Evolutionary conservation across 2,888 invertebrate genomes (phyloP), one percentile per base, ranked within the genome.

Genomic region (Parnassius apollo): DNA sequence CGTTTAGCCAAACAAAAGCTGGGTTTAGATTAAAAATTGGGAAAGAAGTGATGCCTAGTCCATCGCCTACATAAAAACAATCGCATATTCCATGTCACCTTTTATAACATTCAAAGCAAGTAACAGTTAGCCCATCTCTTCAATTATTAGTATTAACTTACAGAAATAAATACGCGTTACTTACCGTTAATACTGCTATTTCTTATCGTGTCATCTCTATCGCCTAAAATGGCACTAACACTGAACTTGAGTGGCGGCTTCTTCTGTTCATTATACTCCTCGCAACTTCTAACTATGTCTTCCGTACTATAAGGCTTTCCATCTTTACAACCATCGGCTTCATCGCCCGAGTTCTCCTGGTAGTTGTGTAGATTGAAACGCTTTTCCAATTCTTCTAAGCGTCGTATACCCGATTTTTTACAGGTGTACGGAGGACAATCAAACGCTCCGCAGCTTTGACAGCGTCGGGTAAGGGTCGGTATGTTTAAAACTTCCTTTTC

Each of bases 221-320:
- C 94, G 1, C 97, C 97, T 75, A 98, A 92, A 73, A 98, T 98
- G 54, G 97, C 97, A 92, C 96, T 97, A 68, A 98, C 97, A 94
- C 97, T 97, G 88, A 98, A 98, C 87, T 97, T 97, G 75, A 97
- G 93, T 78, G 96, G 93, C 22, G 97, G 97, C 76, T 96, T 96
- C 66, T 88, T 90, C 75, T 88, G 93, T 66, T 87, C 86, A 22
- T 62, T 76, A 64, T 79, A 86, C 42, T 89, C 86, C 13, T 91
- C 91, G 76, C 88, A 87, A 67, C 69, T 84, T 66, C 88, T 78
- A 49, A 91, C 89, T 70, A 90, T 72, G 1, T 92, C 91, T 12
- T 90, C 91, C 0, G 91, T 88, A 45, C 66, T 80, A 51, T 74
- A 82, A 22, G 68, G 69, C 46, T 78, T 81, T 12, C 56, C 61